Percentiles rank a stretch among this genome's conserved stretches.
Evolutionary conservation across 2,797 vertebrate species (phyloP).

Genomic region (Cygnus olor): DNA sequence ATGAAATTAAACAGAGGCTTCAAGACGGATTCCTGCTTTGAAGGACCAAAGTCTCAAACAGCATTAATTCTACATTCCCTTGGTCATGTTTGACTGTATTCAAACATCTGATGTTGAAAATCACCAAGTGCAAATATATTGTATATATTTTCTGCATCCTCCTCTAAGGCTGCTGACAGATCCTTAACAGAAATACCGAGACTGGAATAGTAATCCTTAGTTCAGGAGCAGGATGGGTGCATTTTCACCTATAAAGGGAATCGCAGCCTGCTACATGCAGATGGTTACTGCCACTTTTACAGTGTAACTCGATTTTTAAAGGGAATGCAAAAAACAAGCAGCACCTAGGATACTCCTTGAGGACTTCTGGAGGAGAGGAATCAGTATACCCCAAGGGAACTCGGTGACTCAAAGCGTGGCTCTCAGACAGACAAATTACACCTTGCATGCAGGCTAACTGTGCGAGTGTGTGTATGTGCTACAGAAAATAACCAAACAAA

Average conservation of each 20-base stretch:
- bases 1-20: not conserved
- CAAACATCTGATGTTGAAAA: not conserved
- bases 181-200: not conserved
- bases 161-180: slow-evolving; percentile 25
- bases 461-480: not conserved
- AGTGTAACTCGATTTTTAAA: not conserved
- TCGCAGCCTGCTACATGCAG: not conserved
- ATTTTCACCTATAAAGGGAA: not conserved
- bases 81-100: not conserved
- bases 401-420: slow-evolving; percentile 59
- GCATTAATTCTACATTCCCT: not conserved
- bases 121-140: not conserved
- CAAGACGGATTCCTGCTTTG: not conserved
- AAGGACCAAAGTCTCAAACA: not conserved
- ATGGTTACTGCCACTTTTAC: not conserved
- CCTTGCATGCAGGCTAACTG: slow-evolving; percentile 46
- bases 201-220: slow-evolving; percentile 11
- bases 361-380: slow-evolving; percentile 29
- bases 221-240: not conserved
- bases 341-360: not conserved
- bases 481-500: slow-evolving; percentile 20
- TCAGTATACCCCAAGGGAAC: not conserved
- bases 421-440: slow-evolving; percentile 63
- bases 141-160: slow-evolving; percentile 23
- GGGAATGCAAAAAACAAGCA: not conserved